Conservation (phyloP, 2,888 invertebrate species). For the Catonia carolina region DNA sequence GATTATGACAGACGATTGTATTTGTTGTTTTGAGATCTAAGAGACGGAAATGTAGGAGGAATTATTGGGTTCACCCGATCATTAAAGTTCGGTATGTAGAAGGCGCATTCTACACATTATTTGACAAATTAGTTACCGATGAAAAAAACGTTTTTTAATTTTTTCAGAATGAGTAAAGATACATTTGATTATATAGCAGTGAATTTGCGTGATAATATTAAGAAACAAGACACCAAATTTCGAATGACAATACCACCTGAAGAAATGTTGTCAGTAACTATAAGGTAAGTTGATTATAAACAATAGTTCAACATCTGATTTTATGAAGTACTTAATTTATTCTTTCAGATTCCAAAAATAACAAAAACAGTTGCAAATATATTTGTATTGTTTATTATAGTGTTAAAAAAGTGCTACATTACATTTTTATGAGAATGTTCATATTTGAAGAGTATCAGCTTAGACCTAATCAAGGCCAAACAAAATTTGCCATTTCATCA, state of each 20-base stretch:
- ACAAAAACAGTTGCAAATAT: no score
- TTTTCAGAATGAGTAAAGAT: conserved; percentile 5
- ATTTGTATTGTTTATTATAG: no score
- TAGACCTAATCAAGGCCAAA: no score
- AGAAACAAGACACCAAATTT: conserved; percentile 1
- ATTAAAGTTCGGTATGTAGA: conserved; percentile 17
- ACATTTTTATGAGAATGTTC: no score
- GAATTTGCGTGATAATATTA: background rate
- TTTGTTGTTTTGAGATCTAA: conserved; percentile 15
- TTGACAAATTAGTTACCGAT: conserved; percentile 1
- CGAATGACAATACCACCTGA: conserved; percentile 6
- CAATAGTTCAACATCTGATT: no score
- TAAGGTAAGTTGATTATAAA: no score
- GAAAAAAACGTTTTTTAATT: conserved; percentile 1
- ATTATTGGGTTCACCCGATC: conserved; percentile 6
- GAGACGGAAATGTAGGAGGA: conserved; percentile 8
- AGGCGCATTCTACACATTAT: conserved; percentile 8
- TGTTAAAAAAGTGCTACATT: no score
- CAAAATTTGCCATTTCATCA: no score
- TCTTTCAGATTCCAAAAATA: no score
- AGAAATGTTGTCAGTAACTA: conserved; percentile 4
- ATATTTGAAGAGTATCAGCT: no score
- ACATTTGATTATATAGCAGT: conserved; percentile 8
- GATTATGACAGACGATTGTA: background rate
- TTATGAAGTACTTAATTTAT: no score